phyloP scores from a whole-genome alignment of 2,888 invertebrate genomes.

The Ernsta delagoae region DNA sequence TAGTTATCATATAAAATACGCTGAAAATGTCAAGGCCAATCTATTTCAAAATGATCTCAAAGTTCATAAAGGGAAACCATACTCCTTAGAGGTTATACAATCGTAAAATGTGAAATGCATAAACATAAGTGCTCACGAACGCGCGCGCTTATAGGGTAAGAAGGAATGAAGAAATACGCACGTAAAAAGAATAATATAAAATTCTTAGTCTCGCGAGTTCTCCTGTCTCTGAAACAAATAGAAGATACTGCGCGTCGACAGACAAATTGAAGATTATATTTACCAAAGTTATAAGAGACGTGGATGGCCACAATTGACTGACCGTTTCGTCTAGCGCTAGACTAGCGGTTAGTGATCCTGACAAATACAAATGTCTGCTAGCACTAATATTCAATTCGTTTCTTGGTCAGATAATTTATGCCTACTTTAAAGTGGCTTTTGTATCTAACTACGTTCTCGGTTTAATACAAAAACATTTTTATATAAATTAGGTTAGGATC shows the following conservation, averaged over 20 bases:
- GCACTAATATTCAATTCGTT: too few species aligned
- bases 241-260: neutral
- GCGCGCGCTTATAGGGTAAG: conserved; percentile 5
- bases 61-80: conserved; percentile 23
- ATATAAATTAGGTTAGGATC: too few species aligned
- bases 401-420: too few species aligned
- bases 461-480: too few species aligned
- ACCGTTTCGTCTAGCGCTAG: neutral
- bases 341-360: too few species aligned
- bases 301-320: neutral
- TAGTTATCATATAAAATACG: neutral
- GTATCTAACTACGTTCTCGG: too few species aligned
- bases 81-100: conserved; percentile 27
- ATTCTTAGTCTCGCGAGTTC: conserved; percentile 12
- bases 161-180: conserved; percentile 24
- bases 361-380: too few species aligned
- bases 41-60: conserved; percentile 23
- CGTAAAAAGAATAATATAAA: conserved; percentile 32
- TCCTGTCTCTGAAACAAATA: conserved; percentile 36
- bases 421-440: too few species aligned
- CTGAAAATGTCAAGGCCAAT: conserved; percentile 20
- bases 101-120: conserved; percentile 34
- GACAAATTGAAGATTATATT: conserved; percentile 3
- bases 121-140: conserved; percentile 35
- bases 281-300: neutral